phyloP scores from a whole-genome alignment of 92 coral and sea anemone genomes.

The Porites divaricata region DNA sequence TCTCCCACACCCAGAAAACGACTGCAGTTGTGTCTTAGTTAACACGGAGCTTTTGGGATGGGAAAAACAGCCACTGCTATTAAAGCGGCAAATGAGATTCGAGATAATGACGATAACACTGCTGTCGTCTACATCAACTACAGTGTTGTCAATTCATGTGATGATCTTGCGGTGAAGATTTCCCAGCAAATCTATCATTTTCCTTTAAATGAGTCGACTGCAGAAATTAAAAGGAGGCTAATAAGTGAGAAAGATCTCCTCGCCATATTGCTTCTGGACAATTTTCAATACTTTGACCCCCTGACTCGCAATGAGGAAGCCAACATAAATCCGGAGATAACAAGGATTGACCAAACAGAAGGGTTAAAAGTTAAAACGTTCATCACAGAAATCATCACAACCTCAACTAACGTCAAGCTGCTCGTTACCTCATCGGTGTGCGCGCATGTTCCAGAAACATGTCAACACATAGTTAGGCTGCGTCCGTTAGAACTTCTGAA shows the following conservation, averaged over 20 bases:
- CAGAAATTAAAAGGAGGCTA: background rate
- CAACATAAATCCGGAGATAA: too few relatives aligned
- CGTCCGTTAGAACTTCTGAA: constrained; percentile 17
- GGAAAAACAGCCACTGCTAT: constrained; percentile 62
- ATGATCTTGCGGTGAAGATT: constrained; percentile 40
- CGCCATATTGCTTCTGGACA: constrained; percentile 7
- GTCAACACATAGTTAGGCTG: background rate
- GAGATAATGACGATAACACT: background rate
- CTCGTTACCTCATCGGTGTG: constrained; percentile 56
- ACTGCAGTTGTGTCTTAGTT: background rate
- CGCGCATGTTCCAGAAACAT: constrained; percentile 2
- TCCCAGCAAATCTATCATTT: too few relatives aligned
- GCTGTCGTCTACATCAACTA: constrained; percentile 49
- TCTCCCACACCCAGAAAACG: background rate
- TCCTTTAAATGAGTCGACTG: background rate
- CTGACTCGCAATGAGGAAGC: background rate
- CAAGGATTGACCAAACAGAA: background rate
- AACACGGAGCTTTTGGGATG: constrained; percentile 52
- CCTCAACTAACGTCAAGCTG: constrained; percentile 31
- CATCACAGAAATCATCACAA: constrained; percentile 13
- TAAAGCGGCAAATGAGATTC: constrained; percentile 44
- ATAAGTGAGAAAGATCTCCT: background rate
- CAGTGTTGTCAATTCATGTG: constrained; percentile 26
- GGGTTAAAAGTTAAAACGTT: background rate
- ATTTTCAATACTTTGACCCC: constrained; percentile 16